Evolutionary conservation across 2,113 vertebrate genomes (phyloP), one percentile per base, ranked within the genome.

Genomic region (Lates calcarifer): DNA sequence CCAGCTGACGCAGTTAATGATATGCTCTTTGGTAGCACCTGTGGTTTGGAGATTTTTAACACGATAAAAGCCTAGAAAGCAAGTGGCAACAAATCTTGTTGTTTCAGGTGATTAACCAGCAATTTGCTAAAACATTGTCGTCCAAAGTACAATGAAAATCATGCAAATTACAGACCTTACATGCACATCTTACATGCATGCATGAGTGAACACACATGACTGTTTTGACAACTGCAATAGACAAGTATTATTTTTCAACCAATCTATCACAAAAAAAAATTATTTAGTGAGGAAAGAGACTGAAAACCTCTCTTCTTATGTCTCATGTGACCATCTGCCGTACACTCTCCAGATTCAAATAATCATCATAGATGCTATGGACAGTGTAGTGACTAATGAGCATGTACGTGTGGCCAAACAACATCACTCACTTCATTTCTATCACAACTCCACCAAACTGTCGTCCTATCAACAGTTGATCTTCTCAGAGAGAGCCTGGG

Each of bases 391-490:
- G 51, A 62, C 26, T 10, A 1, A 53, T 47, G 57, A 41, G 26
- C 15, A 39, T 29, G 53, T n/a, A 3, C 2, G 3, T 43, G 56
- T 13, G 47, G 60, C 7, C 43, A 35, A 33, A 81, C 17, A 70
- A 6, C 33, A 35, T 71, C 33, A 57, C 18, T 67, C 18, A 10
- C 6, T 57, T 26, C 0, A 60, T 86, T 85, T 61, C 79, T 29
- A 84, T 75, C 37, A 77, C 74, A 84, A 80, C 84, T 6, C 35
- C 47, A 26, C 39, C 62, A 81, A 87, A 77, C 41, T 49, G 43
- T 5, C 12, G 12, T 22, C 51, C 47, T 58, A 51, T 81, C 66
- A 45, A 17, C 41, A 45, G 69, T 1, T 6, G 12, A 79, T 74
- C 74, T 71, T 45, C 39, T 45, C 33, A 51, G 57, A 69, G 69